These are phyloP conservation scores for Uloborus plumipes DNA, from an alignment of 2,888 invertebrate species.

Conservation along the genomic window DNA sequence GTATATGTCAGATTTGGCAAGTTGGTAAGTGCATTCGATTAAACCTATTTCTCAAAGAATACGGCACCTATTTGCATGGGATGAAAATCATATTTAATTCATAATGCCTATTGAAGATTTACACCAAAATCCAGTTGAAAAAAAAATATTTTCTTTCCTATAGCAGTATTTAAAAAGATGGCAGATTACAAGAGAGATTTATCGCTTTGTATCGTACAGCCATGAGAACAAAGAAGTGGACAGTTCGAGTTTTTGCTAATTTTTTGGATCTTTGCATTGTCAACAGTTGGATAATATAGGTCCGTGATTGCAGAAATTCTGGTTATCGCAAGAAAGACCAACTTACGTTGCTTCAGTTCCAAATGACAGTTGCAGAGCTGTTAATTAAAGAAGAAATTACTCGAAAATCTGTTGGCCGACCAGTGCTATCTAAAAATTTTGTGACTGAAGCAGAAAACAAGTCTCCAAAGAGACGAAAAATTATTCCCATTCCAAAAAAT, in stretches of 20 bases:
- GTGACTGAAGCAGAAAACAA: no score
- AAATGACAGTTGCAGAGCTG: background rate
- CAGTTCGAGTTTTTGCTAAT: background rate
- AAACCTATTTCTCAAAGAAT: no score
- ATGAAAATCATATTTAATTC: no score
- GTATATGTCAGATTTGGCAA: no score
- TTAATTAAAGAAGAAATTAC: background rate
- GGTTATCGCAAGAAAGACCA: background rate
- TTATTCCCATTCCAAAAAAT: no score
- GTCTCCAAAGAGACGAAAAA: no score
- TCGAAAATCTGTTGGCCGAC: background rate
- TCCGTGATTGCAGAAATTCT: background rate
- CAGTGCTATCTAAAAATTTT: background rate
- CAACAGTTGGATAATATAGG: slow-evolving; percentile 7
- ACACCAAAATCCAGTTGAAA: no score
- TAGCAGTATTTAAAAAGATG: no score
- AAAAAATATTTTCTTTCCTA: no score
- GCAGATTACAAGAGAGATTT: slow-evolving; percentile 4
- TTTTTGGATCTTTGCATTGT: slow-evolving; percentile 12
- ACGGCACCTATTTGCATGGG: no score
- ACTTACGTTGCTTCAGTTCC: background rate
- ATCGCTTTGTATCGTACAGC: slow-evolving; percentile 1
- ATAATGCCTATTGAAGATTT: no score
- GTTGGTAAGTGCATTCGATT: no score
- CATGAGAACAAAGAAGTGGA: slow-evolving; percentile 7